phyloP scores from a whole-genome alignment of 2,797 vertebrate species.

The Zalophus californianus region DNA sequence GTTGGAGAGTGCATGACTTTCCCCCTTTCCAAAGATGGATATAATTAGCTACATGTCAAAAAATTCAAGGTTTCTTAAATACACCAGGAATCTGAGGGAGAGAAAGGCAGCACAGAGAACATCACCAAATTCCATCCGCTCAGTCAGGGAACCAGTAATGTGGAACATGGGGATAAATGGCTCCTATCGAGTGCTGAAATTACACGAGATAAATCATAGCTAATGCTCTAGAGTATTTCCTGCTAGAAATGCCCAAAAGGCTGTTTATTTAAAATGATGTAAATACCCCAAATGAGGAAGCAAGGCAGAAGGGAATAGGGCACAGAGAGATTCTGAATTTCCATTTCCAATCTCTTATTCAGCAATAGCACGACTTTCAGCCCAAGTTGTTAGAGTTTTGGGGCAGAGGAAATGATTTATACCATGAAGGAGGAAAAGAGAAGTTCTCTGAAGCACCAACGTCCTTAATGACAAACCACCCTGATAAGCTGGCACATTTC shows the following conservation, averaged over 20 bases:
- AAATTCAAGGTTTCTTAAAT: not conserved
- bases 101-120: not conserved
- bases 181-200: not conserved
- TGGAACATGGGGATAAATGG: not conserved
- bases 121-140: accelerated
- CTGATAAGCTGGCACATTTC: not conserved
- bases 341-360: not conserved
- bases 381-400: not conserved
- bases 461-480: not conserved
- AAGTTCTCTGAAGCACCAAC: not conserved
- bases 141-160: not conserved
- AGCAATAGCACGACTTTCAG: not conserved
- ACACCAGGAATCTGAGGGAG: not conserved
- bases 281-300: not conserved
- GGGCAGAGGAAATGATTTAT: not conserved
- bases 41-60: not conserved
- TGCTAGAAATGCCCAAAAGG: not conserved
- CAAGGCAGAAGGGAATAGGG: not conserved
- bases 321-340: not conserved
- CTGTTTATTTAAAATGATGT: not conserved
- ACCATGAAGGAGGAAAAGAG: not conserved
- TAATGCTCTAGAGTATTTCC: not conserved
- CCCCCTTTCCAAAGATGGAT: not conserved
- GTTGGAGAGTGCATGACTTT: not conserved
- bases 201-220: not conserved